Evolutionary conservation across 2,888 invertebrate species (phyloP), one percentile per base, ranked within the genome.

Genomic region (Osmoderma eremita): DNA sequence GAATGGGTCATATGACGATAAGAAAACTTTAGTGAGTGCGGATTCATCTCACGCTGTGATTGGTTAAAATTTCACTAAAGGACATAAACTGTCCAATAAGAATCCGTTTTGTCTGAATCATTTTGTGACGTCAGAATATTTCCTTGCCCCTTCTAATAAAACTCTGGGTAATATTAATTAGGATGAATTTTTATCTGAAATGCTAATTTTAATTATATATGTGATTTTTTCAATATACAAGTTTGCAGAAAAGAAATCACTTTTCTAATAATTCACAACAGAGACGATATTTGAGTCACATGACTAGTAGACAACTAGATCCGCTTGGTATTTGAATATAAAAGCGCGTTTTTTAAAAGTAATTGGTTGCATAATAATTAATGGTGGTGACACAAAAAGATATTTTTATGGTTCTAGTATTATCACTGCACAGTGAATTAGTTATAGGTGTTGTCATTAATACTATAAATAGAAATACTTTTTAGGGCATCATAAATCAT

Each of bases 1-100:
- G 85, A 87, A 87, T 87, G 86, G 90, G 90, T 91, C 91, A 91
- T 91, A 91, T 91, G 91, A 91, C 90, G 88, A 88, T 81, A 80
- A 81, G 82, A 79, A 79, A 78, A 77, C 78, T 80, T 79, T 79
- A 79, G 77, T 78, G 81, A 80, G 80, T 79, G 78, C 75, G 76
- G 79, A 72, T 72, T 77, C 78, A 78, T 78, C 77, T 77, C 74
- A 71, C 64, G 63, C 62, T 70, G 71, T 74, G 73, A 82, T 83
- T 83, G 82, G 83, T 76, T 70, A 49, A 41, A 17, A 22, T 30
- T 30, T 24, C 8, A 24, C 51, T 63, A 67, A 66, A 71, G 69
- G 69, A 69, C 70, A 63, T 61, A 50, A 65, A 69, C 39, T 12
- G 38, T 50, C 71, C 71, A 71, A 71, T 71, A 15, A 45, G 22